Base-by-base conservation (phyloP, 2,888 invertebrate species). In the Pollenia griseotomentosa region DNA sequence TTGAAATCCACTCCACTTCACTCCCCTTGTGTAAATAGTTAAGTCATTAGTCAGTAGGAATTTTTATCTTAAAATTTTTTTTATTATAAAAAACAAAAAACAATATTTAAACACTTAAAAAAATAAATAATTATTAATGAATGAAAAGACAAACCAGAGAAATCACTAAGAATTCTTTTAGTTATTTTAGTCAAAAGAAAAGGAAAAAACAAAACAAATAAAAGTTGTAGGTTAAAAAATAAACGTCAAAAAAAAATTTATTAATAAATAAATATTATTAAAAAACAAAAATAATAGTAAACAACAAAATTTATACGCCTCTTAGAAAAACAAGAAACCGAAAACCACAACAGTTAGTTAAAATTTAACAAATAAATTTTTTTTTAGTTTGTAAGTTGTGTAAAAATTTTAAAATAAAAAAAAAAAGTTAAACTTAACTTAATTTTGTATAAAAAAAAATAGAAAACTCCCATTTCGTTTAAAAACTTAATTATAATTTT, bases 1-100 rank as follows among this genome's bases (percentile, higher is more conserved):
- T 55, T 33, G 33, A 33, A 63, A 55, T 61, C 53, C n/a, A 59
- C 14, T n/a, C 74, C 75, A 48, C 33, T 51, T 40, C 48, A 66
- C 16, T 51, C 23, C 42, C 10, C 79, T 88, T 88, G 65, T 93
- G 92, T 92, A 92, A 90, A 93, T 92, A 93, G 91, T 93, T 93
- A 93, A 93, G 93, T 93, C 92, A 93, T 91, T 93, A 93, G 92
- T 55, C n/a, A 40, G 44, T 88, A 88, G 87, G 83, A 77, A 71
- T 75, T 91, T 92, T 92, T 91, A 91, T 90, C 90, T 91, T 92
- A 91, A 92, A 90, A 91, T 90, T 92, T 90, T 91, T 82, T 61
- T 75, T 71, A 78, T 66, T 71, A 78, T 78, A 81, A 88, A 86
- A 80, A 70, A 57, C 33, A 66, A 65, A 57, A 66, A 71, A 33